A percentile compares a stretch with the other conserved stretches of the same genome.
Conservation (phyloP, 1,140 invertebrate genomes). For the Drosophila hydei region DNA sequence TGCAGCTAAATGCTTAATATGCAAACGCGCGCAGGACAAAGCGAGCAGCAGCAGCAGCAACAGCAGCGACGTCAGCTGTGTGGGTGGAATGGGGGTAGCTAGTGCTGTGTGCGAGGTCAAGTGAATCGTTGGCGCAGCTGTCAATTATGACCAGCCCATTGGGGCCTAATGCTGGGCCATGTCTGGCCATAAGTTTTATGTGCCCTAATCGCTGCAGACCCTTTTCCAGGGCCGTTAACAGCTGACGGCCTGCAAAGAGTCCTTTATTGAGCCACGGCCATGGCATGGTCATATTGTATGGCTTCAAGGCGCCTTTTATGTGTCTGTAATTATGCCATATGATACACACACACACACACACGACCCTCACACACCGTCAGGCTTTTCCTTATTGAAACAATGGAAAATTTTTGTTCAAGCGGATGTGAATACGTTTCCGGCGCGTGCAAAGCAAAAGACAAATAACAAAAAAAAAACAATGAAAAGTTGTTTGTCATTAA, state of each 20-base stretch:
- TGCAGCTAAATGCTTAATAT: conserved; percentile 41
- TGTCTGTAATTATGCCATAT: conserved; percentile 32
- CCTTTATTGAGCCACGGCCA: background rate
- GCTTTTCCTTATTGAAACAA: conserved; percentile 31
- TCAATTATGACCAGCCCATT: conserved; percentile 58
- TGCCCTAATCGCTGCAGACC: conserved; percentile 43
- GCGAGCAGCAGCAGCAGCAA: too few relatives aligned
- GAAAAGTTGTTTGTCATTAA: conserved; percentile 79
- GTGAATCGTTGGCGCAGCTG: conserved; percentile 54
- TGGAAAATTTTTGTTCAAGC: conserved; percentile 67
- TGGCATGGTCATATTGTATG: conserved; percentile 13
- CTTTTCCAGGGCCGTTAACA: conserved; percentile 37
- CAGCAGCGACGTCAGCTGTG: too few relatives aligned
- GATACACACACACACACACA: background rate
- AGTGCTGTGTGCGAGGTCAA: conserved; percentile 25
- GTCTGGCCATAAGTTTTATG: conserved; percentile 58
- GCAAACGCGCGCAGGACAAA: conserved; percentile 19
- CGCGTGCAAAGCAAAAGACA: conserved; percentile 65
- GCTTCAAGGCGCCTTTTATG: conserved; percentile 39
- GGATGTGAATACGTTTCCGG: conserved; percentile 75
- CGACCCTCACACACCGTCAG: background rate
- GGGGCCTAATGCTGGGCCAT: conserved; percentile 46
- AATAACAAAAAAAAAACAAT: conserved; percentile 51
- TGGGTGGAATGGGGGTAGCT: background rate
- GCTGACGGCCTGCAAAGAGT: conserved; percentile 17